A percentile compares a stretch with the other conserved stretches of the same genome.
These are phyloP conservation scores for Ceratitis capitata DNA, from an alignment of 1,140 invertebrate genomes.

Conservation along the genomic window DNA sequence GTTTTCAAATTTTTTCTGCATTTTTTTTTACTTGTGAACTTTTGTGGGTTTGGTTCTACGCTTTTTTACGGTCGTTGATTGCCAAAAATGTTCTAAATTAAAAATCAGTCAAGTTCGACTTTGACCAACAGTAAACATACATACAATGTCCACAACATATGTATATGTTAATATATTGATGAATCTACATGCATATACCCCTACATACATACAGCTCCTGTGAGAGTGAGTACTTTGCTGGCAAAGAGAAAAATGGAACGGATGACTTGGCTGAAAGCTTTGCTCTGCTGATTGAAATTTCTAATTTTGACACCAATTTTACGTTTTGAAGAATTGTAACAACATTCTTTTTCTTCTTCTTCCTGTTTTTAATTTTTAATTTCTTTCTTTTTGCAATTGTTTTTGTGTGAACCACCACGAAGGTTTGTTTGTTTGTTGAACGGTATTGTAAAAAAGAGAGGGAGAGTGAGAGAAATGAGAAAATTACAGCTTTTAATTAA, in stretches of 20 bases:
- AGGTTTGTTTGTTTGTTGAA: no score
- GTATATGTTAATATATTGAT: neutral
- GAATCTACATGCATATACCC: no score
- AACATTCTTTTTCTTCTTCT: neutral
- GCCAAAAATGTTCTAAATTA: conserved; percentile 30
- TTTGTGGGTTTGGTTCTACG: neutral
- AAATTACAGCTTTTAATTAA: no score
- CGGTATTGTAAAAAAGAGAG: no score
- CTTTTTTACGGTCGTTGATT: conserved; percentile 35
- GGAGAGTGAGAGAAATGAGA: no score
- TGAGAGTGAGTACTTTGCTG: neutral
- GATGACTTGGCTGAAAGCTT: neutral
- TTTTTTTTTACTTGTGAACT: neutral
- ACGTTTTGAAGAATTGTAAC: no score
- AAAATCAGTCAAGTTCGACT: conserved; percentile 34
- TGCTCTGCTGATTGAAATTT: neutral
- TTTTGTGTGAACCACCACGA: no score
- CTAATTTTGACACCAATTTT: conserved; percentile 13
- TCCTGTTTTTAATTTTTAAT: neutral
- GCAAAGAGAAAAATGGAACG: neutral
- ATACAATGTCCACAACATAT: neutral
- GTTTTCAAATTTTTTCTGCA: no score
- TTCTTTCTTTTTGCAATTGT: neutral
- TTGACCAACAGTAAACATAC: neutral
- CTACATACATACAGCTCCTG: no score